Percentiles rank a stretch among this genome's conserved stretches.
Evolutionary conservation across 2,113 vertebrate genomes (phyloP).

Genomic region (Labrus mixtus): DNA sequence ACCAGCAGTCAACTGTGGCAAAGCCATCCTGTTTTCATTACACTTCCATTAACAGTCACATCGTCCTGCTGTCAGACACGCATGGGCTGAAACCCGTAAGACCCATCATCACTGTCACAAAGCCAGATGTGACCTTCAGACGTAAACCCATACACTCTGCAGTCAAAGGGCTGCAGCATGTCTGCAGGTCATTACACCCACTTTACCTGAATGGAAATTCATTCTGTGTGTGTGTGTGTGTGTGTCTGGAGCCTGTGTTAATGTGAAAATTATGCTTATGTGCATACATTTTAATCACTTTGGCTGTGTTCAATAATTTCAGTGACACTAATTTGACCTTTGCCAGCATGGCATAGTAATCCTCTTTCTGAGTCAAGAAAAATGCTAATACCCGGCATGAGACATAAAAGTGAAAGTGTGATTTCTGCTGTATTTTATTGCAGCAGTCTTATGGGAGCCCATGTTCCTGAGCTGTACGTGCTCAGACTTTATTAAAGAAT

Average conservation of each 20-base stretch:
- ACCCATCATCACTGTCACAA: conserved; percentile 53
- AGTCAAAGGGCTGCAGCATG: conserved; percentile 37
- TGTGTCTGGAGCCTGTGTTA: conserved; percentile 18
- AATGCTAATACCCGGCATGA: conserved; percentile 31
- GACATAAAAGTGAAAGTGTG: conserved; percentile 22
- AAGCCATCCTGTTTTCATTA: conserved; percentile 70
- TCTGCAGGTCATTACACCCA: conserved; percentile 64
- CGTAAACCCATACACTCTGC: conserved; percentile 29
- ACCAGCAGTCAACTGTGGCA: conserved; percentile 45
- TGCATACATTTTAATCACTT: conserved; percentile 20
- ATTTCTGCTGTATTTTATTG: conserved; percentile 40
- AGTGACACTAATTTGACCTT: conserved; percentile 60
- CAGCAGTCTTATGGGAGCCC: conserved; percentile 7
- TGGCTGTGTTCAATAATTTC: conserved; percentile 34
- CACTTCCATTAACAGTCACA: conserved; percentile 68
- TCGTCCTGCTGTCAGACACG: conserved; percentile 50
- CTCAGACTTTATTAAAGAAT: conserved; percentile 41
- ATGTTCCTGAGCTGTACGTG: conserved; percentile 5
- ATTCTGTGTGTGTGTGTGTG: conserved; percentile 31
- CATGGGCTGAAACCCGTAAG: conserved; percentile 61
- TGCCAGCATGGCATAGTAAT: conserved; percentile 48
- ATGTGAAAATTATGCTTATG: conserved; percentile 11
- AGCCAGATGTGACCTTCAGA: conserved; percentile 72
- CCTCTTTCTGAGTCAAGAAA: conserved; percentile 27
- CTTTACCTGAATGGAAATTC: conserved; percentile 51